Evolutionary conservation across 1,140 invertebrate species (phyloP), one percentile per base, ranked within the genome.

Genomic region (Drosophila azteca): DNA sequence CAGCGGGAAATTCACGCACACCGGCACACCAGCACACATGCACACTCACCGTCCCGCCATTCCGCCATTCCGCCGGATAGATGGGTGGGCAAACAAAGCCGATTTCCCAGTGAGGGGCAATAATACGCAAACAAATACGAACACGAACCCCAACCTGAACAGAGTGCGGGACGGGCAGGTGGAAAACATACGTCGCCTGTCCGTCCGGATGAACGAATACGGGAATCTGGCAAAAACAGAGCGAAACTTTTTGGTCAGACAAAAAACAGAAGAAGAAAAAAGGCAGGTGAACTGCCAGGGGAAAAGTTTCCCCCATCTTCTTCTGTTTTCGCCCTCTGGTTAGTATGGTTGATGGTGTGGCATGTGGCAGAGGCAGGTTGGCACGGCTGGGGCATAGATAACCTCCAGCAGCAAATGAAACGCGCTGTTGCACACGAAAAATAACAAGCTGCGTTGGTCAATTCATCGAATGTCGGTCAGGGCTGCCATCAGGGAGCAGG

Each of bases 401-500:
- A 43, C 68, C 67, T 70, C 49, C 35, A 35, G 52, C 46, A 67
- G 67, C 79, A 52, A 87, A 72, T 75, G 61, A 82, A 87, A 79
- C 79, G 83, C 70, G 67, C 82, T 88, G 83, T 73, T 88, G 83
- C 83, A 88, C 83, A 88, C 83, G 51, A 88, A 77, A 87, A 79
- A 88, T 82, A 87, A 87, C 83, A 87, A 88, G 79, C 66, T 79
- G 75, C 79, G 69, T 87, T 88, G 83, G 83, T 88, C 83, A 88
- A 87, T 87, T 79, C 79, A 79, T 87, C 83, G 83, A 87, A 88
- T 87, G 83, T 88, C 83, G 83, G 79, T 87, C 83, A 82, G 66
- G 79, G 67, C 71, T 78, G 75, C 66, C 77, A 65, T 50, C 54
- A 45, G 69, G 41, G 45, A 35, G 44, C 52, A 67, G 15, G 17